Percentiles rank a stretch among this genome's conserved stretches.
phyloP scores from a whole-genome alignment of 2,113 vertebrate species.

The Gymnorhina tibicen region DNA sequence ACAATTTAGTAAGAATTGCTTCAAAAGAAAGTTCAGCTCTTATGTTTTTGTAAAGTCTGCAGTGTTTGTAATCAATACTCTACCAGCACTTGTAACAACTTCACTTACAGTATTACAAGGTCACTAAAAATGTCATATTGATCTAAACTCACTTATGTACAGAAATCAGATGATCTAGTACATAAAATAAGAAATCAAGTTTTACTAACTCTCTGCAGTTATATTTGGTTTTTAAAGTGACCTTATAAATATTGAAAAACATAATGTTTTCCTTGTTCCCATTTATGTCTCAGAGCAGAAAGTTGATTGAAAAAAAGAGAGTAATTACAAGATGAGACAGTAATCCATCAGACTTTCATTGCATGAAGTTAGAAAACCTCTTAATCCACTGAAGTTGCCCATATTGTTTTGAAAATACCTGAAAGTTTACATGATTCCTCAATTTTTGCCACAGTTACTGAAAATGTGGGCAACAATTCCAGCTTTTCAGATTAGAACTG shows the following conservation, averaged over 20 bases:
- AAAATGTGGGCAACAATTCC: background rate
- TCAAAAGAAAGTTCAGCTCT: background rate
- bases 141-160: background rate
- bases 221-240: background rate
- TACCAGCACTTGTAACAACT: background rate
- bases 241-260: background rate
- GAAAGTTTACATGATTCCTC: background rate
- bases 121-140: background rate
- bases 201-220: background rate
- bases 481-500: background rate
- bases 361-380: background rate
- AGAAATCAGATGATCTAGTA: background rate
- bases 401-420: background rate
- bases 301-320: background rate
- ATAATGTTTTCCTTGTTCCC: background rate
- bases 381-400: background rate
- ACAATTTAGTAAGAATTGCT: background rate
- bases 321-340: background rate
- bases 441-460: background rate
- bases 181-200: background rate
- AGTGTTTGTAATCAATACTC: background rate
- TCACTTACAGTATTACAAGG: background rate
- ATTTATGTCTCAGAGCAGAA: background rate
- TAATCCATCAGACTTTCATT: background rate
- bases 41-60: background rate